Evolutionary conservation across 2,888 invertebrate species (phyloP).

Genomic region (Mermis nigrescens): DNA sequence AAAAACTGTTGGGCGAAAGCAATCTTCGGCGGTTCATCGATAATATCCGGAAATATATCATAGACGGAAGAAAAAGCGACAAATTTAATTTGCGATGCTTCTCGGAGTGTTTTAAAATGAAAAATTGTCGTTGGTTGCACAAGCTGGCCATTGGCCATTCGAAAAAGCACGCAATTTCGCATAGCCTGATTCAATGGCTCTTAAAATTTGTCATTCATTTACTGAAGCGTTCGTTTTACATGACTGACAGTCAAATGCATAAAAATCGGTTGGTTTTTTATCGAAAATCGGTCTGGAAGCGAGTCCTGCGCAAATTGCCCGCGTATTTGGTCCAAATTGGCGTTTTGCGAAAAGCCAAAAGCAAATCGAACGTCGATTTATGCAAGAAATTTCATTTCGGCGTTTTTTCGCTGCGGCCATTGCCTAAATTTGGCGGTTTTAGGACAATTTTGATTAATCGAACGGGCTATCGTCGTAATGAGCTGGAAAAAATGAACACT

Average conservation of each 20-base stretch:
- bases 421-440: neutral
- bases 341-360: neutral
- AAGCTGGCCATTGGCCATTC: neutral
- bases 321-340: no score
- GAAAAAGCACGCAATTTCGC: neutral
- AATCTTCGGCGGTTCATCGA: neutral
- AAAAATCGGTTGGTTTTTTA: conserved; percentile 4
- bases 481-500: neutral
- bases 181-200: neutral
- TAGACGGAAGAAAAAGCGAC: neutral
- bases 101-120: neutral
- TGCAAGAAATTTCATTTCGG: no score
- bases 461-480: neutral
- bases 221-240: neutral
- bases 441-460: neutral
- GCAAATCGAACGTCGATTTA: no score
- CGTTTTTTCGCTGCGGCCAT: neutral
- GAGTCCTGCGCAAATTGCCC: neutral
- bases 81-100: neutral
- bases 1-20: neutral
- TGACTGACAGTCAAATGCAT: conserved; percentile 2
- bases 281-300: conserved; percentile 6
- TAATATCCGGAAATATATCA: neutral
- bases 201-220: neutral
- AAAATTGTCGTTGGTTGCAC: neutral